These are phyloP conservation scores for Eurytoma adleriae DNA, from an alignment of 2,888 invertebrate species.

Conservation along the genomic window DNA sequence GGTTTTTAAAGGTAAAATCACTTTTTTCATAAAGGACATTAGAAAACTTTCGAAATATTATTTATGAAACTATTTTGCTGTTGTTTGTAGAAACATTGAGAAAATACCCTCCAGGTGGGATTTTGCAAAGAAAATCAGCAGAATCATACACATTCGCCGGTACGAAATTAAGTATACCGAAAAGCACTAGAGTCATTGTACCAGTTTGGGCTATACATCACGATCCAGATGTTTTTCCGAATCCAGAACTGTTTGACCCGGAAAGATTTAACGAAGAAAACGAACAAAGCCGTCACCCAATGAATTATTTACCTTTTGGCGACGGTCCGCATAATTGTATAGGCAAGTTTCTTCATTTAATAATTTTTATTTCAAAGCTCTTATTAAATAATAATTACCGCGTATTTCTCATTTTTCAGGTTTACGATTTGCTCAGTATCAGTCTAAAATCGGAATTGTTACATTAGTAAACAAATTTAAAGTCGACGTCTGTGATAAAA, in stretches of 20 bases:
- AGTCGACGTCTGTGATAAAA: constrained; percentile 64
- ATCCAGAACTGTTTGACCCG: constrained; percentile 63
- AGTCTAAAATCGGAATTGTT: constrained; percentile 69
- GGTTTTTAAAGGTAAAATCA: constrained; percentile 68
- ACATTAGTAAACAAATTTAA: constrained; percentile 66
- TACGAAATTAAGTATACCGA: constrained; percentile 63
- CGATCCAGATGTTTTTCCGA: constrained; percentile 59
- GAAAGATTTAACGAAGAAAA: constrained; percentile 63
- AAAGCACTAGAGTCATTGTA: constrained; percentile 38
- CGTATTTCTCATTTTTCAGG: constrained; percentile 57
- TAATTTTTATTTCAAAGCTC: neutral
- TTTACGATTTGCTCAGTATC: constrained; percentile 61
- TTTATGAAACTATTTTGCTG: neutral
- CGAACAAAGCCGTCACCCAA: constrained; percentile 57
- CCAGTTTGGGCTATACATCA: constrained; percentile 59
- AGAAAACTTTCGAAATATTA: neutral
- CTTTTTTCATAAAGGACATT: neutral
- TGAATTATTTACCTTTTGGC: constrained; percentile 66
- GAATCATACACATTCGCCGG: constrained; percentile 63
- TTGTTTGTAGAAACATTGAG: constrained; percentile 74
- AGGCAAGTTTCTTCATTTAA: constrained; percentile 59
- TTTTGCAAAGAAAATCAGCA: constrained; percentile 69
- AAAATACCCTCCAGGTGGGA: constrained; percentile 73
- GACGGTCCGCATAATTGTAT: constrained; percentile 71
- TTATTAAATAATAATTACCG: no score